Evolutionary conservation across 1,140 invertebrate species (phyloP).

Genomic region (Drosophila subpulchrella): DNA sequence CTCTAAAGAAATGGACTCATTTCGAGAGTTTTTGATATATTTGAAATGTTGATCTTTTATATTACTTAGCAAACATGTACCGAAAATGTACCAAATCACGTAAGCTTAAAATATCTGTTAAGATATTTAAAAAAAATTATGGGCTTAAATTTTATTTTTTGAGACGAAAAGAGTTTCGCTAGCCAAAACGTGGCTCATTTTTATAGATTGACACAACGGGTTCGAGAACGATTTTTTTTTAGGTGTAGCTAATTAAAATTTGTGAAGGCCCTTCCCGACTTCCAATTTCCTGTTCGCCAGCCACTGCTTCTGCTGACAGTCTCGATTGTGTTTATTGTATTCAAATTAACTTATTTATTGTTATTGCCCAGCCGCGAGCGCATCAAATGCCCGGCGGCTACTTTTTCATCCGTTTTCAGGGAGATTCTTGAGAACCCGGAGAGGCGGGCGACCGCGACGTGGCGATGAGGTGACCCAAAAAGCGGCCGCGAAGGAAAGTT

Average conservation of each 20-base stretch:
- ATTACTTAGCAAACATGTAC: no score
- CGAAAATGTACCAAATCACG: no score
- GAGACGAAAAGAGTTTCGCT: no score
- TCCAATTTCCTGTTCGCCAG: not conserved
- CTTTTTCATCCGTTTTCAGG: not conserved
- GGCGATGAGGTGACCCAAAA: slow-evolving; percentile 28
- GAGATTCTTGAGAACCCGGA: slow-evolving; percentile 4
- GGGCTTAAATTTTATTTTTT: no score
- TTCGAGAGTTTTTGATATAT: no score
- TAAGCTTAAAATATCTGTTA: no score
- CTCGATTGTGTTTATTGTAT: slow-evolving; percentile 80
- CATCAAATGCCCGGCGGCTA: slow-evolving; percentile 33
- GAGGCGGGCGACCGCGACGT: not conserved
- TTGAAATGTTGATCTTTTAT: no score
- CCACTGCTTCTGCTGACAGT: slow-evolving; percentile 14
- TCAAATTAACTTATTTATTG: slow-evolving; percentile 83
- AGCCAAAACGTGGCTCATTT: no score
- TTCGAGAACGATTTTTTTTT: no score
- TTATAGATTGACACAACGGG: no score
- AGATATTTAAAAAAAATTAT: no score
- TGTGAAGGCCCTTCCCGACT: not conserved
- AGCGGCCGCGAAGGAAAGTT: slow-evolving; percentile 51
- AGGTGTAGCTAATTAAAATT: slow-evolving; percentile 3
- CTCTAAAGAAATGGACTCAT: no score
- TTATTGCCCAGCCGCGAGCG: slow-evolving; percentile 46